Conservation (phyloP, 2,113 vertebrate genomes). For the Axis porcinus region DNA sequence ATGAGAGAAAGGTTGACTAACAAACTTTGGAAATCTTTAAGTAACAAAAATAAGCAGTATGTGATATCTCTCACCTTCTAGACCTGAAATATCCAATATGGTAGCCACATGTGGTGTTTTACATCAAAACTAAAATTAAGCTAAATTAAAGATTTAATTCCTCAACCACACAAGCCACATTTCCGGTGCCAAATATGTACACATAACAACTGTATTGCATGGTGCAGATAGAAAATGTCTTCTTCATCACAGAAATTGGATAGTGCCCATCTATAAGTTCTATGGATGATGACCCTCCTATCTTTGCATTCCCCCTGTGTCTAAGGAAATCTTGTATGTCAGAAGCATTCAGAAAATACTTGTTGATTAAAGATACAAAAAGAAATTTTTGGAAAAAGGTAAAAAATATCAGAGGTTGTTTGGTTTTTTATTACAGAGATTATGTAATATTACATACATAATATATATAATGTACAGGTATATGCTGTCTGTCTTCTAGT, state of each 20-base stretch:
- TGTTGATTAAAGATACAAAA: background rate
- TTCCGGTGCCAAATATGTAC: background rate
- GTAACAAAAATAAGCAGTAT: background rate
- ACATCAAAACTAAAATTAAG: background rate
- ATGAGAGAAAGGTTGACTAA: background rate
- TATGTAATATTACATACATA: background rate
- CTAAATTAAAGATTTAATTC: background rate
- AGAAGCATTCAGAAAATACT: background rate
- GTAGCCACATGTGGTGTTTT: background rate
- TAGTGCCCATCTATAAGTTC: background rate
- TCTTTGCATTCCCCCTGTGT: background rate
- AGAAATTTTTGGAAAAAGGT: background rate
- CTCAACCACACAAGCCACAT: background rate
- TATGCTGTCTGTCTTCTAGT: background rate
- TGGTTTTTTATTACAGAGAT: background rate
- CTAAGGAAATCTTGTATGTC: background rate
- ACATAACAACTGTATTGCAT: accelerated
- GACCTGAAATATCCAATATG: background rate
- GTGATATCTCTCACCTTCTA: background rate
- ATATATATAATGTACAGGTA: background rate
- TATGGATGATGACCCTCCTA: background rate
- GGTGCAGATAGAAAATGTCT: background rate
- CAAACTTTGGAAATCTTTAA: background rate
- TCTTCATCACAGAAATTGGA: background rate
- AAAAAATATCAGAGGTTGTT: background rate